Evolutionary conservation across 1,140 invertebrate genomes (phyloP), one percentile per base, ranked within the genome.

Genomic region (Pectinophora gossypiella): DNA sequence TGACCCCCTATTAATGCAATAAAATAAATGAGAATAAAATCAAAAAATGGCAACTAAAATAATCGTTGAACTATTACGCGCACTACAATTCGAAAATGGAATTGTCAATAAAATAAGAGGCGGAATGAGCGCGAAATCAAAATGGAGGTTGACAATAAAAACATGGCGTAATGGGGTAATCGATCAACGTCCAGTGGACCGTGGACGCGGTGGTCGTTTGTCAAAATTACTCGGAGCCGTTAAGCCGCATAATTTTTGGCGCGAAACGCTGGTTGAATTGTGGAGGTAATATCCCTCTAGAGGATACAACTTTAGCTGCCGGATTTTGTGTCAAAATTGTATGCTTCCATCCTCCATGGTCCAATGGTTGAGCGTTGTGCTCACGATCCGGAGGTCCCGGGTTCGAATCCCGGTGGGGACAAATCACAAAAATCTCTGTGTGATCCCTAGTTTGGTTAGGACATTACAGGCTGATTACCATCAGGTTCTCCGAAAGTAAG

Each of bases 211-310:
- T 72, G 76, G 72, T 72, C 71, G 71, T 80, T 81, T 80, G 76
- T 78, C 72, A 81, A 81, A 84, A 81, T 80, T 75, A 75, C 68
- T 64, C 68, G 70, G 67, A 72, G 59, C 66, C 66, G 75, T 71
- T 81, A 84, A 81, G 76, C 74, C 74, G 76, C 73, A 72, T 82
- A 76, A 82, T 85, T 85, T 84, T 85, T 85, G 76, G 78, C 78
- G 76, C 71, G 62, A 58, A 51, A 59, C 62, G 56, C 52, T 57
- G 70, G 53, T 63, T 32, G 27, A 32, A 12, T 12, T 32, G 27
- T 32, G n/a, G 27, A 32, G 27, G 9, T 32, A 32, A 9, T n/a
- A n/a, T n/a, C n/a, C n/a, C n/a, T n/a, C n/a, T n/a, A n/a, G n/a
- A n/a, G n/a, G n/a, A n/a, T n/a, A n/a, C n/a, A n/a, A n/a, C n/a